phyloP scores from a whole-genome alignment of 2,888 invertebrate species.

The Chrysolina oricalcia region DNA sequence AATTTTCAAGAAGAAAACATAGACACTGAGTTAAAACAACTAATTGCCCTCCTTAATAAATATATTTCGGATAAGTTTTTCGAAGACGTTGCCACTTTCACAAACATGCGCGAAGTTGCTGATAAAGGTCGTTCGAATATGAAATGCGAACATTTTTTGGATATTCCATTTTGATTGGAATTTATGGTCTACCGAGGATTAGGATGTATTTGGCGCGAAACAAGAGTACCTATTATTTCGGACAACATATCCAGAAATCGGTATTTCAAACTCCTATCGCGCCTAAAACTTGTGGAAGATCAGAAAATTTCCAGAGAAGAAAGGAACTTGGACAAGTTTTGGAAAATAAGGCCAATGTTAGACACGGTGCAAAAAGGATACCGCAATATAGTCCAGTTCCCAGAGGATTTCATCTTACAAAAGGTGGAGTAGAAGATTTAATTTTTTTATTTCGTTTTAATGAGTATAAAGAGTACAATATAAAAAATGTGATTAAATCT shows the following conservation, averaged over 20 bases:
- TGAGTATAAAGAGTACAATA: too few species aligned
- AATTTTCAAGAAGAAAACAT: constrained; percentile 24
- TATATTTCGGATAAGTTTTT: constrained; percentile 25
- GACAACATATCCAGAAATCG: constrained; percentile 39
- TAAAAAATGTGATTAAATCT: too few species aligned
- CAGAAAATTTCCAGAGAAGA: constrained; percentile 24
- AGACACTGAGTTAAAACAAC: constrained; percentile 20
- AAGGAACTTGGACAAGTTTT: constrained; percentile 47
- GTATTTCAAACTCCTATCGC: constrained; percentile 33
- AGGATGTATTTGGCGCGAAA: constrained; percentile 38
- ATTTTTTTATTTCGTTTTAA: too few species aligned
- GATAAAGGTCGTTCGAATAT: constrained; percentile 29
- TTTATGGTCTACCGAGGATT: constrained; percentile 38
- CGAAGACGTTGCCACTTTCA: constrained; percentile 35
- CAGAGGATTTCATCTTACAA: too few species aligned
- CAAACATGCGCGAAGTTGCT: constrained; percentile 37
- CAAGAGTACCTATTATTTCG: constrained; percentile 37
- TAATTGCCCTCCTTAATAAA: constrained; percentile 39
- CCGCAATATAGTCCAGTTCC: too few species aligned
- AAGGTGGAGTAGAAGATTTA: too few species aligned
- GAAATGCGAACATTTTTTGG: constrained; percentile 39
- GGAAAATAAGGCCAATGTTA: constrained; percentile 49
- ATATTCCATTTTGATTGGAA: constrained; percentile 40
- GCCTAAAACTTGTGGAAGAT: constrained; percentile 42
- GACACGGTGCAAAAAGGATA: constrained; percentile 42